phyloP scores from a whole-genome alignment of 2,888 invertebrate genomes.

The Napeogenes inachia region DNA sequence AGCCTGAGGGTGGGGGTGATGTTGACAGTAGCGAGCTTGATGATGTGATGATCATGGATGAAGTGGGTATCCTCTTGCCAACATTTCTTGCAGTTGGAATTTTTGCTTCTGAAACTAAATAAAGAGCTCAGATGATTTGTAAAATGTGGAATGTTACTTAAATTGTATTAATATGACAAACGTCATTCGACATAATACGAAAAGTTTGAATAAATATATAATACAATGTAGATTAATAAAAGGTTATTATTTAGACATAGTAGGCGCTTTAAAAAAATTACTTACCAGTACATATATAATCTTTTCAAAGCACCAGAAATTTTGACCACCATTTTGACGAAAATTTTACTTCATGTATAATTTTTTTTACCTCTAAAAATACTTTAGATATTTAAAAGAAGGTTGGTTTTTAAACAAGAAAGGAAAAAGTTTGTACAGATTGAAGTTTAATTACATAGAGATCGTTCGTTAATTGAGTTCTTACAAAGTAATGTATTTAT shows the following conservation, averaged over 20 bases:
- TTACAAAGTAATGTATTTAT: slow-evolving; percentile 6
- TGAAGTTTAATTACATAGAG: slow-evolving; percentile 6
- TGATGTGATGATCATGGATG: slow-evolving; percentile 23
- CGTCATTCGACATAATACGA: too few relatives aligned
- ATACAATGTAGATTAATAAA: neutral
- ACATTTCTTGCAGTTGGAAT: slow-evolving; percentile 33
- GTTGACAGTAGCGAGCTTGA: slow-evolving; percentile 51
- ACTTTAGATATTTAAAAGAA: neutral
- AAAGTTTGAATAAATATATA: neutral
- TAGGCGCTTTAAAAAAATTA: neutral
- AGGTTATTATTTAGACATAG: neutral
- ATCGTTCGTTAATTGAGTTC: slow-evolving; percentile 8
- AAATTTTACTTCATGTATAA: slow-evolving; percentile 12
- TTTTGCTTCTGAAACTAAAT: slow-evolving; percentile 38
- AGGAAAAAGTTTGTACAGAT: slow-evolving; percentile 4
- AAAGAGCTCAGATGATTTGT: neutral
- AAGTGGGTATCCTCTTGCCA: slow-evolving; percentile 28
- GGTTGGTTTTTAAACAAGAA: slow-evolving; percentile 6
- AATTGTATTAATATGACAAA: too few relatives aligned
- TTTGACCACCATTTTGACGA: slow-evolving; percentile 28
- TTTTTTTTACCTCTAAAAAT: neutral
- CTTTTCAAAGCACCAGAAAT: slow-evolving; percentile 30
- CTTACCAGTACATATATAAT: slow-evolving; percentile 21
- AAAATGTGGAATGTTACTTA: too few relatives aligned
- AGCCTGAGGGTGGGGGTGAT: slow-evolving; percentile 49